Base-by-base conservation (phyloP, 2,113 vertebrate genomes). In the Pyrgilauda ruficollis region DNA sequence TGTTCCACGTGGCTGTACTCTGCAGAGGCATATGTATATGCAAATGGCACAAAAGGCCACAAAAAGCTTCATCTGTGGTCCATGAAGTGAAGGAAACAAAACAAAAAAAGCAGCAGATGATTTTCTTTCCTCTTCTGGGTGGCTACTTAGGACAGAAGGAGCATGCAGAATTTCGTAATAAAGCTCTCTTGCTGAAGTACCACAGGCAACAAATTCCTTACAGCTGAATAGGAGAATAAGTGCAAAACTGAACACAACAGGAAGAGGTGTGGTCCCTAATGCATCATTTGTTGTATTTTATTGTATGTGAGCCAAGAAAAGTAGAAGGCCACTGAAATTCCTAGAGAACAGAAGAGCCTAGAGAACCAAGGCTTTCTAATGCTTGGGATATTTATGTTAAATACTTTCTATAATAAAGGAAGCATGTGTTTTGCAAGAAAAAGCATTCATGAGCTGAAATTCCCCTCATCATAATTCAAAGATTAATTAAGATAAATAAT, bases 201-300 rank as follows among this genome's bases (percentile, higher is more conserved):
- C 53, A 90, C 37, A 62, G 87, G 70, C 82, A 83, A 92, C 75
- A 75, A 87, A 92, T 92, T 94, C 84, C 84, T 93, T 61, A 52
- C 44, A 64, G 73, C 61, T 89, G 93, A 81, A 89, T 10, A 41
- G 76, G 41, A 81, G 64, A 92, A 68, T 67, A 86, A 93, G 39
- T 6, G 13, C 73, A 92, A 94, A 89, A 91, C 47, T 56, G 44
- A 81, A 75, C 87, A 94, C 80, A 94, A 44, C 44, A 61, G 80
- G 64, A 94, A 93, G 73, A 94, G 86, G 80, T 81, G 76, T 59
- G 37, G 91, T 90, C 76, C 64, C 84, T 87, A 78, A 74, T 44
- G 33, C 91, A 92, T 70, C 30, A 28, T 88, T 92, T 92, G 41
- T 56, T 94, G 14, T 67, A 37, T 89, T 89, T 95, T 94, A 67